phyloP scores from a whole-genome alignment of 2,797 vertebrate genomes.

The Pyrocephalus nanus region DNA sequence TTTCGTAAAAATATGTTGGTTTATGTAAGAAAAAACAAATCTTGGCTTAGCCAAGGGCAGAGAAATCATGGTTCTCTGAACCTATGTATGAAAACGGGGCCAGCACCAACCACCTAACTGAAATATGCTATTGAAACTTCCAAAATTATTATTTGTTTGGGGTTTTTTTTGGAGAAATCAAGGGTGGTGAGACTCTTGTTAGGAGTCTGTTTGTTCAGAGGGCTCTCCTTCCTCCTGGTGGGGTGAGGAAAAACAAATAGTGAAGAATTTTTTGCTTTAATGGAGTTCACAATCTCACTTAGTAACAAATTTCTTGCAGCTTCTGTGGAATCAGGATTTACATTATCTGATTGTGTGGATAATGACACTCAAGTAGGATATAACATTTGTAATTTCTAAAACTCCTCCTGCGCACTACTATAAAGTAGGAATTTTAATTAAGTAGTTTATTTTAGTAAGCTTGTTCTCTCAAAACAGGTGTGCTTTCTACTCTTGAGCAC shows the following conservation, averaged over 20 bases:
- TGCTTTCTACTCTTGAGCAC: not conserved
- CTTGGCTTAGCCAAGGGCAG: fast-evolving
- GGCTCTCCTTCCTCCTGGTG: not conserved
- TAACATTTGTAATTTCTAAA: not conserved
- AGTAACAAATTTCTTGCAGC: not conserved
- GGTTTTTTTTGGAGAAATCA: not conserved
- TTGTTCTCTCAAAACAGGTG: not conserved
- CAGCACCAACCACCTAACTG: not conserved
- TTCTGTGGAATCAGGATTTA: not conserved
- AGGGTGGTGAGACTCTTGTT: not conserved
- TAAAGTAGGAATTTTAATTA: not conserved
- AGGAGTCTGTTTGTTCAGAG: not conserved
- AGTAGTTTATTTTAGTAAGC: not conserved
- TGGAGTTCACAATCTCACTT: not conserved
- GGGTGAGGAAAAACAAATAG: not conserved
- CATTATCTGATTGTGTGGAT: not conserved
- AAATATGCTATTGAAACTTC: not conserved
- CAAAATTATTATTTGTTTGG: not conserved
- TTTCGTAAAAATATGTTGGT: not conserved
- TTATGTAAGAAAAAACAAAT: not conserved
- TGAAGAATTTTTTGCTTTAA: not conserved
- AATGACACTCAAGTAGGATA: not conserved
- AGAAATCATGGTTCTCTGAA: not conserved
- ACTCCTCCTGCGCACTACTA: not conserved
- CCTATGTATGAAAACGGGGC: not conserved